Base-by-base conservation (phyloP, 2,888 invertebrate species). In the Brachylomia viminalis region DNA sequence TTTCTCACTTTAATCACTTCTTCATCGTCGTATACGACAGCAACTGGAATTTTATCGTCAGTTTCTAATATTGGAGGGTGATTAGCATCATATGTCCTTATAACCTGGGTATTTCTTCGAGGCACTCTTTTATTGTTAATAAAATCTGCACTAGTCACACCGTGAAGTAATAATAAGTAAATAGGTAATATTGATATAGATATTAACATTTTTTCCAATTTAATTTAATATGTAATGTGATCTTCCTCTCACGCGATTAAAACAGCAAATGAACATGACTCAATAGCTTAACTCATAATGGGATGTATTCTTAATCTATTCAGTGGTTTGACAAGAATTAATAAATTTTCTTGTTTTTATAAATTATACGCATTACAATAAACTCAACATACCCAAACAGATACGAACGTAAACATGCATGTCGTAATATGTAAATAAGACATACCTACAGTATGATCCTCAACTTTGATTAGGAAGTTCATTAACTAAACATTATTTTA, bases 241-340 rank as follows among this genome's bases (percentile, higher is more conserved):
- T 93, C 91, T 88, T 90, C 83, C 90, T 89, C 91, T 82, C 78
- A 89, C 92, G 88, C 93, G 92, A 85, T 91, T 92, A 84, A 90
- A 89, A 89, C 86, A 88, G 90, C 90, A 92, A 88, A 93, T 95
- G 94, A 92, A 91, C 90, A 92, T 92, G 93, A 93, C 86, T 93
- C 92, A 92, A 90, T 88, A 87, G 78, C 72, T 77, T 87, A 87
- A 87, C 86, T 85, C 84, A 87, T 90, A 89, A 91, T 79, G 78
- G 79, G 89, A 92, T 89, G 91, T 90, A 91, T 90, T 91, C 86
- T 86, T 90, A 92, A 91, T 92, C 87, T 91, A 92, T 91, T 89
- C 90, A 94, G 94, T 91, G 88, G 94, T 94, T 93, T 91, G 93
- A 93, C 95, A 88, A 94, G 93, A 92, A 89, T 90, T 45, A 54